Evolutionary conservation across 92 coral and sea anemone species (phyloP).

Genomic region (Siderastrea siderea): DNA sequence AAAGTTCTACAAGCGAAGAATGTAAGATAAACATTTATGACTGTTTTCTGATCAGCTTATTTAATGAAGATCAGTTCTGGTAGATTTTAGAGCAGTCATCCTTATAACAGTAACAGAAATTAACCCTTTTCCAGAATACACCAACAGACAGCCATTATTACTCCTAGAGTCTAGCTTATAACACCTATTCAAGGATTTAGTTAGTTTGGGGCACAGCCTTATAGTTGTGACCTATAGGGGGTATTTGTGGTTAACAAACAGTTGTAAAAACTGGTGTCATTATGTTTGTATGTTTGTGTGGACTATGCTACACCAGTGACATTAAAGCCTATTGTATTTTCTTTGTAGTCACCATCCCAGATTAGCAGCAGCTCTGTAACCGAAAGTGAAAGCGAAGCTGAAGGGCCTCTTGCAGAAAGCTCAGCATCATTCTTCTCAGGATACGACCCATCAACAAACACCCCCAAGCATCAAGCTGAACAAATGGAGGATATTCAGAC

Average conservation of each 20-base stretch:
- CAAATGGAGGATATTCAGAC: neutral
- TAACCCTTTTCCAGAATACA: no score
- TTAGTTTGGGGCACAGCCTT: no score
- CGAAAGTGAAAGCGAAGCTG: slow-evolving; percentile 58
- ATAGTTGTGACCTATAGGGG: no score
- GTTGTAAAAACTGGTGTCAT: no score
- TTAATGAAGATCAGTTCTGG: no score
- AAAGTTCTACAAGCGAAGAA: slow-evolving; percentile 40
- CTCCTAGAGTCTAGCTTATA: no score
- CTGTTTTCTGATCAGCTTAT: no score
- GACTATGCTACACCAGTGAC: neutral
- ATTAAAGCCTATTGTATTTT: neutral
- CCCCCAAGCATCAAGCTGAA: slow-evolving; percentile 34
- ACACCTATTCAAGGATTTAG: no score
- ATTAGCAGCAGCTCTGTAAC: slow-evolving; percentile 28
- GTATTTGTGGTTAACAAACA: no score
- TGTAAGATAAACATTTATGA: neutral
- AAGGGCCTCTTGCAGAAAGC: slow-evolving; percentile 69
- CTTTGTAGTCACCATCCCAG: slow-evolving; percentile 21
- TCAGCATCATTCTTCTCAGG: slow-evolving; percentile 70
- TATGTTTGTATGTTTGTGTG: neutral
- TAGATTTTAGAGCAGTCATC: no score
- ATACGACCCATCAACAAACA: slow-evolving; percentile 54
- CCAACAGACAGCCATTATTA: no score
- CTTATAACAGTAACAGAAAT: no score